phyloP scores from a whole-genome alignment of 2,888 invertebrate species.

The Plagodis pulveraria region DNA sequence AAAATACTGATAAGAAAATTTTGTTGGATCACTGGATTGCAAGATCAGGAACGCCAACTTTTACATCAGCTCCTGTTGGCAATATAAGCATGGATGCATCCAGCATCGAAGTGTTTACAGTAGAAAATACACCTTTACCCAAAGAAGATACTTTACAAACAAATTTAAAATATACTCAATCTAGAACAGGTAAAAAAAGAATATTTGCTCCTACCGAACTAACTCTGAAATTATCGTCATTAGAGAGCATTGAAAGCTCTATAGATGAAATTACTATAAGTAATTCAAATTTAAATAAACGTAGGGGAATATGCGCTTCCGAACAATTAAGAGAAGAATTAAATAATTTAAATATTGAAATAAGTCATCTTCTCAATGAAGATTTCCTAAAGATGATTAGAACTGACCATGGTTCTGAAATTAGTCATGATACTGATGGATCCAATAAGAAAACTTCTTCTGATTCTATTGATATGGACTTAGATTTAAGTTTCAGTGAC shows the following conservation, averaged over 20 bases:
- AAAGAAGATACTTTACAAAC: constrained; percentile 52
- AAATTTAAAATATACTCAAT: constrained; percentile 37
- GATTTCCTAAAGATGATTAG: constrained; percentile 71
- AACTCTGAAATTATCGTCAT: constrained; percentile 71
- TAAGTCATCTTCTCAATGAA: constrained; percentile 64
- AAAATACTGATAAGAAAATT: constrained; percentile 80
- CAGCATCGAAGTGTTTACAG: constrained; percentile 77
- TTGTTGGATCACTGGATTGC: constrained; percentile 82
- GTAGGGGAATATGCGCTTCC: constrained; percentile 84
- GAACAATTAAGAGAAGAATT: constrained; percentile 77
- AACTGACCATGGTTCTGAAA: constrained; percentile 68
- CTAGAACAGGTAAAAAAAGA: constrained; percentile 61
- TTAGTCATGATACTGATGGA: constrained; percentile 77
- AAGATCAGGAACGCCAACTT: constrained; percentile 77
- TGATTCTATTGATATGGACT: constrained; percentile 81
- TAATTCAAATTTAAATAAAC: constrained; percentile 78
- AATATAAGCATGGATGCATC: constrained; percentile 73
- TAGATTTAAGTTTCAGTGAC: constrained; percentile 83
- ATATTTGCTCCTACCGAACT: constrained; percentile 82
- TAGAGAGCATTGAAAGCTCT: constrained; percentile 74
- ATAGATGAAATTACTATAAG: constrained; percentile 76
- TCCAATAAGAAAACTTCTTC: constrained; percentile 82
- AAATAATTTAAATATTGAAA: constrained; percentile 64
- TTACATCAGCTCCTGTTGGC: constrained; percentile 75
- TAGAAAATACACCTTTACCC: constrained; percentile 76